Conservation (phyloP, 1,140 invertebrate genomes). For the Hycleus cichorii region DNA sequence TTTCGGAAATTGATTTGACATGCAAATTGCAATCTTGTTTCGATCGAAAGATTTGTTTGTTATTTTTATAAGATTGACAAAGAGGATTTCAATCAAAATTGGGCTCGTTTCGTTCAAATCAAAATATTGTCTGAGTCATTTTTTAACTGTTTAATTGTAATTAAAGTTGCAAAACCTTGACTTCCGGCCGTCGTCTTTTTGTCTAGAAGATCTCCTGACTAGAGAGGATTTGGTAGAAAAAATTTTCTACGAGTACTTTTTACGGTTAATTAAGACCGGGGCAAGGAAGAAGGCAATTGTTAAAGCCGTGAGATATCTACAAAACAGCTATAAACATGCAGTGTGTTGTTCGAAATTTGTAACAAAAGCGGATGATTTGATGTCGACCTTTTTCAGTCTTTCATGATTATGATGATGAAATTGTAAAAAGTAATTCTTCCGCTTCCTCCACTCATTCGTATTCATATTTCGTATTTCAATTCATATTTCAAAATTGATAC, state of each 20-base stretch:
- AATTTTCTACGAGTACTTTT: slow-evolving; percentile 10
- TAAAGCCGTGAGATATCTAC: slow-evolving; percentile 11
- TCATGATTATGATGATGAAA: not conserved
- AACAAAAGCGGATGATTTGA: not conserved
- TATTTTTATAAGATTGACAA: not conserved
- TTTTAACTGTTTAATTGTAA: not conserved
- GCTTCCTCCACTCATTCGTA: too few relatives aligned
- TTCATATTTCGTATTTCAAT: too few relatives aligned
- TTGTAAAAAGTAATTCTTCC: too few relatives aligned
- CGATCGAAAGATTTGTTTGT: too few relatives aligned
- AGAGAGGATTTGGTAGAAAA: too few relatives aligned
- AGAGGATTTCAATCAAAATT: not conserved
- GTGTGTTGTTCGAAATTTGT: slow-evolving; percentile 1
- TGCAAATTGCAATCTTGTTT: too few relatives aligned
- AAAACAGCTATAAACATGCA: too few relatives aligned
- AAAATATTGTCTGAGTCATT: too few relatives aligned
- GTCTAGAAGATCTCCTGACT: too few relatives aligned
- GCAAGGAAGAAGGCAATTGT: slow-evolving; percentile 20
- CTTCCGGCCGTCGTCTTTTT: slow-evolving; percentile 4
- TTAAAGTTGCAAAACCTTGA: slow-evolving; percentile 16
- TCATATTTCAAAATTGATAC: too few relatives aligned
- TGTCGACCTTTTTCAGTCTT: too few relatives aligned
- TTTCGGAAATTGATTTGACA: too few relatives aligned
- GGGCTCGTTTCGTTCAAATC: not conserved
- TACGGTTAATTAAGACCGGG: slow-evolving; percentile 18